Evolutionary conservation across 2,888 invertebrate species (phyloP), one percentile per base, ranked within the genome.

Genomic region (Chymomyza fuscimana): DNA sequence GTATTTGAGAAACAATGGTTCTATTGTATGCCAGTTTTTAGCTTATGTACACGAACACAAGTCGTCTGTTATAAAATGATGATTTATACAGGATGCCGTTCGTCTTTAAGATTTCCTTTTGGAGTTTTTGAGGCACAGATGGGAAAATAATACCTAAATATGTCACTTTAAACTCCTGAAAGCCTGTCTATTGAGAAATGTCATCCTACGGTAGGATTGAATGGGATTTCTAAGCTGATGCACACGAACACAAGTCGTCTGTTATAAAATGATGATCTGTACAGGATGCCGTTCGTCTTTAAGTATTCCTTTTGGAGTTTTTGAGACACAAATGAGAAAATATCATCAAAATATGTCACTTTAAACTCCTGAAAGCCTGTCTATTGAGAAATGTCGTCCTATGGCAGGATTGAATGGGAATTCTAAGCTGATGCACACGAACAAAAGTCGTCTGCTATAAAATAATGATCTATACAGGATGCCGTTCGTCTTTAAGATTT

Each of bases 21-120:
- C n/a, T n/a, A n/a, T n/a, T n/a, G n/a, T n/a, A 60, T 63, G 78
- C 74, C 81, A 81, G 77, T 82, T 80, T 65, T 78, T 54, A 70
- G 73, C 0, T 1, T 15, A 0, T 75, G 75, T 81, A 67, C 59
- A 56, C 72, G 50, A 67, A 72, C 70, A 67, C 66, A 73, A 80
- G 73, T 81, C 76, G 75, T 76, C 81, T 80, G 73, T 51, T 52
- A 19, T 72, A 73, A 73, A 63, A 68, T 19, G 19, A 19, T 19
- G 1, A 19, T 19, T 2, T 19, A 19, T 19, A 19, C 19, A 19
- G 19, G 19, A 19, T 19, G 19, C 19, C 19, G 19, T 19, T 19
- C 19, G 19, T 19, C 19, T 19, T 19, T 40, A 0, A 7, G 10
- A 7, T 72, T 78, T 7, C 52, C 9, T 77, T 7, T 80, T 0